phyloP scores from a whole-genome alignment of 2,888 invertebrate genomes.

The Portevinia maculata region DNA sequence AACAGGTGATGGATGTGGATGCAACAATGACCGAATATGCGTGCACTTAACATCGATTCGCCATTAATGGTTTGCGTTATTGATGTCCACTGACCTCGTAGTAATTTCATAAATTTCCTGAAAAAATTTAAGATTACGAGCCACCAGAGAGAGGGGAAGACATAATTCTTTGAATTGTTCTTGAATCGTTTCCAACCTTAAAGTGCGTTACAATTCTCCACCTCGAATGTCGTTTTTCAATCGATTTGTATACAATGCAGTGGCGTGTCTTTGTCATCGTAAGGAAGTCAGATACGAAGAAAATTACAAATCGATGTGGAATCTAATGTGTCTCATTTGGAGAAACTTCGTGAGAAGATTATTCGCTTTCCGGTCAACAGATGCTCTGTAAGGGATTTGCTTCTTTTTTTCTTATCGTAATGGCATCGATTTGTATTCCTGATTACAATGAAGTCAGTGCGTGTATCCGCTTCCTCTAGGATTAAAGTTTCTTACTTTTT shows the following conservation, averaged over 20 bases:
- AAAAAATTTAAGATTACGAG: slow-evolving; percentile 33
- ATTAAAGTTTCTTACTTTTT: slow-evolving; percentile 33
- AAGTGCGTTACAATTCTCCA: slow-evolving; percentile 56
- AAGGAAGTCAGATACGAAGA: neutral
- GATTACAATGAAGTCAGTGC: slow-evolving; percentile 68
- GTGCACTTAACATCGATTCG: slow-evolving; percentile 64
- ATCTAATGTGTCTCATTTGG: slow-evolving; percentile 53
- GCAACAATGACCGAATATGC: slow-evolving; percentile 55
- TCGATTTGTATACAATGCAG: slow-evolving; percentile 47
- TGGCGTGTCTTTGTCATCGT: slow-evolving; percentile 13
- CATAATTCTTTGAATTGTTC: slow-evolving; percentile 54
- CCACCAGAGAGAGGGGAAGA: slow-evolving; percentile 7
- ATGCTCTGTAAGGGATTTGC: slow-evolving; percentile 14
- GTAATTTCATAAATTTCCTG: slow-evolving; percentile 69
- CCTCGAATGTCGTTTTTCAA: slow-evolving; percentile 56
- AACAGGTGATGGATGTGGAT: slow-evolving; percentile 71
- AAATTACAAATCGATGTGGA: slow-evolving; percentile 52
- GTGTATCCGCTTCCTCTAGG: slow-evolving; percentile 64
- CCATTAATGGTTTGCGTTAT: slow-evolving; percentile 71
- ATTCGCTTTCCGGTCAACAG: slow-evolving; percentile 32
- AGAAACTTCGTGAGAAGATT: slow-evolving; percentile 70
- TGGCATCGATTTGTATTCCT: slow-evolving; percentile 68
- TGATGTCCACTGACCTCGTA: slow-evolving; percentile 72
- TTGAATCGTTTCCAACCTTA: slow-evolving; percentile 47
- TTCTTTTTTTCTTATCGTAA: slow-evolving; percentile 31